Conservation (phyloP, 2,888 invertebrate species). For the Syrphus vitripennis region DNA sequence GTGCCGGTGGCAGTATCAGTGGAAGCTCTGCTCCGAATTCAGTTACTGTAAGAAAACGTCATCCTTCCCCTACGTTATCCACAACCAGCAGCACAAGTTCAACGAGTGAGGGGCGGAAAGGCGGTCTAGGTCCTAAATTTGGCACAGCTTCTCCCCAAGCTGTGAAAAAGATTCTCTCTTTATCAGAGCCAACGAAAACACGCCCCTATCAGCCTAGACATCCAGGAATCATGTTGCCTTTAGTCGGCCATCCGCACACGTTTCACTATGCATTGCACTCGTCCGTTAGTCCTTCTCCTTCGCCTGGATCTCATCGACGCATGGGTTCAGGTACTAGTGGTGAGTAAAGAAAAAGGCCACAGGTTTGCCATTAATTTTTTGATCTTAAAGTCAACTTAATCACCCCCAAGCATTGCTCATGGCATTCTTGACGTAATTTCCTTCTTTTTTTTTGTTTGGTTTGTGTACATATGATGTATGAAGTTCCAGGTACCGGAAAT, state of each 20-base stretch:
- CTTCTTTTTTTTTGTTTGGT: conserved; percentile 66
- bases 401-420: neutral
- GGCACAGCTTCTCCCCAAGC: conserved; percentile 97
- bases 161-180: conserved; percentile 95
- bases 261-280: conserved; percentile 73
- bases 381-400: neutral
- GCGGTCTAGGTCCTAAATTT: conserved; percentile 84
- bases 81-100: conserved; percentile 96
- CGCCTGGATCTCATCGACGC: conserved; percentile 83
- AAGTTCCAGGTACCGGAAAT: conserved; percentile 77
- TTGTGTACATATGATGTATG: neutral
- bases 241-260: conserved; percentile 80
- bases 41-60: conserved; percentile 86
- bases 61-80: conserved; percentile 95
- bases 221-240: conserved; percentile 84
- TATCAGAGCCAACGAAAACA: conserved; percentile 94
- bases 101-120: conserved; percentile 88
- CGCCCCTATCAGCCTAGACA: conserved; percentile 93
- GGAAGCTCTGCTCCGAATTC: conserved; percentile 82
- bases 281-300: conserved; percentile 79
- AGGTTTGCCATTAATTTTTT: neutral
- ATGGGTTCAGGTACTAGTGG: conserved; percentile 83
- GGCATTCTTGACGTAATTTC: neutral
- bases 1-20: conserved; percentile 82
- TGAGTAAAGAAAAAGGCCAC: conserved; percentile 70